Base-by-base conservation (phyloP, 2,888 invertebrate genomes). In the Zelleria hepariella region DNA sequence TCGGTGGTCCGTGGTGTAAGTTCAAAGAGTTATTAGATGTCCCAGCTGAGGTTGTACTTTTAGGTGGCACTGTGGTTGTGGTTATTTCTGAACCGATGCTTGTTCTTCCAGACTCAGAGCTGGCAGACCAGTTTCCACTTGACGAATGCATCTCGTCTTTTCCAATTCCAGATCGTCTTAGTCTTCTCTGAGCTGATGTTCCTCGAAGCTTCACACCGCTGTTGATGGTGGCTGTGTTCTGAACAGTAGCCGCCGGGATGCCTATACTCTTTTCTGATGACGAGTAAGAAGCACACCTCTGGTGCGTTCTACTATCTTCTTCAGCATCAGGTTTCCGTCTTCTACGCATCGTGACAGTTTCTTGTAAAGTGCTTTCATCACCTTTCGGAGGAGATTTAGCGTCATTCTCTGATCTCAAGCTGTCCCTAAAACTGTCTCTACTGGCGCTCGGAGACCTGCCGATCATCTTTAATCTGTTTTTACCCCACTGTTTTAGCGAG, bases 121-220 rank as follows among this genome's bases (percentile, higher is more conserved):
- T 97, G 1, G 96, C 97, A 66, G 96, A 96, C 98, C 98, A 98
- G 82, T 98, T 97, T 48, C 98, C 98, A 70, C 95, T 95, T 15
- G 96, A 96, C 1, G 96, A 96, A 80, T 96, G 95, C 42, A 94
- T 94, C 72, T 96, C 95, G 64, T 96, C 96, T 77, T 93, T 94
- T 53, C 88, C 91, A 54, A 89, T 82, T 20, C 91, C 93, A 47
- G 91, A 91, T 63, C 94, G 89, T 62, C 94, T 88, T 70, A 93
- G 90, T 64, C 94, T 86, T 67, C 94, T 91, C 77, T 94, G 92
- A 42, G 91, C 91, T 2, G 95, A 92, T 58, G 94, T 92, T 67
- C 94, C 94, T 65, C 96, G 89, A 72, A 96, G 85, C 82, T 94
- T 95, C 1, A 96, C 96, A 62, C 91, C 91, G 62, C 72, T 72